These are phyloP conservation scores for Anorthoa munda DNA, from an alignment of 2,888 invertebrate genomes.

Conservation along the genomic window DNA sequence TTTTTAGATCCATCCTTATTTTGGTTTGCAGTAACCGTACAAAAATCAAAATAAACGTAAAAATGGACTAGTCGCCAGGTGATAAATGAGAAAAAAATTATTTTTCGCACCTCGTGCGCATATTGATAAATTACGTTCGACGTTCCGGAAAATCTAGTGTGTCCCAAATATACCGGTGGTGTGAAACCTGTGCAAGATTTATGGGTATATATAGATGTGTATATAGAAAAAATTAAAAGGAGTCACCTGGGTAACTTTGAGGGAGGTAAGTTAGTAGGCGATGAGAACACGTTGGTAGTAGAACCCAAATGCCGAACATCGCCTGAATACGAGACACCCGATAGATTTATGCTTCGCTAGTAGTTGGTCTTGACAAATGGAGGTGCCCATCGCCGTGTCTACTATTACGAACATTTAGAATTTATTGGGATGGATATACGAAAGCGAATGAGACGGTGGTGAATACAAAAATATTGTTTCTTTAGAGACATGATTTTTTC, in stretches of 20 bases:
- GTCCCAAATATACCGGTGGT: constrained; percentile 31
- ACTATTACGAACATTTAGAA: constrained; percentile 49
- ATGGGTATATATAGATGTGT: constrained; percentile 15
- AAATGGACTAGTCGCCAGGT: constrained; percentile 23
- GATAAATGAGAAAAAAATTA: constrained; percentile 45
- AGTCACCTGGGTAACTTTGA: constrained; percentile 16
- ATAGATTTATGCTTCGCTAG: constrained; percentile 58
- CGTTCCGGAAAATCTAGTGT: constrained; percentile 43
- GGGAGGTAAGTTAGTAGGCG: constrained; percentile 26
- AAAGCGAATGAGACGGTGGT: constrained; percentile 13
- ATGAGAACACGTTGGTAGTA: constrained; percentile 43
- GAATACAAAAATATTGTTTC: constrained; percentile 35
- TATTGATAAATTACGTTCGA: constrained; percentile 54
- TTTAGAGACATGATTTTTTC: not conserved
- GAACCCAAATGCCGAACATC: constrained; percentile 44
- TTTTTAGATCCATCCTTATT: not conserved
- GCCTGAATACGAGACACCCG: constrained; percentile 46
- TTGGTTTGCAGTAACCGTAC: not conserved
- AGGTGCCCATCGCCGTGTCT: constrained; percentile 47
- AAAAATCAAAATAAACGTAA: constrained; percentile 20
- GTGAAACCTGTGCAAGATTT: constrained; percentile 40
- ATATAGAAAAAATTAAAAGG: constrained; percentile 36
- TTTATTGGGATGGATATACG: constrained; percentile 49
- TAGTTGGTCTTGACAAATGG: constrained; percentile 60
- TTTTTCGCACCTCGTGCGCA: constrained; percentile 41